These are phyloP conservation scores for Apodemia mormo DNA, from an alignment of 2,888 invertebrate species.

Conservation along the genomic window DNA sequence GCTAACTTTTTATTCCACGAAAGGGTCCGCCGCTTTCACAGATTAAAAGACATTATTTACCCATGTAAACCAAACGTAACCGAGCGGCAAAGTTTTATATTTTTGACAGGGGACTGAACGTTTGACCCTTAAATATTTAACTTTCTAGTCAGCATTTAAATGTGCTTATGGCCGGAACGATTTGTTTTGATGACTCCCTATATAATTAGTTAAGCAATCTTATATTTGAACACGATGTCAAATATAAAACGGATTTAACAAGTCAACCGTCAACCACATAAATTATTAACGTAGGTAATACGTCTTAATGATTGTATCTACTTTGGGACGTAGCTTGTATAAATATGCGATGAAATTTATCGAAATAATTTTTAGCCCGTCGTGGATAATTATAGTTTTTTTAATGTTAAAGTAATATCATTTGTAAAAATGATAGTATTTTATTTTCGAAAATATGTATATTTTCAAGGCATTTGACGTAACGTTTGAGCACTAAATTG, in stretches of 20 bases:
- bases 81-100: conserved; percentile 70
- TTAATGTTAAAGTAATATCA: neutral
- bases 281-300: neutral
- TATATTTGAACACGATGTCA: conserved; percentile 30
- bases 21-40: conserved; percentile 64
- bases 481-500: no score
- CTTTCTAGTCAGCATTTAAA: conserved; percentile 45
- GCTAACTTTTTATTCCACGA: conserved; percentile 62
- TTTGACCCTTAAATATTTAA: conserved; percentile 49
- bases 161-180: conserved; percentile 47
- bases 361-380: neutral
- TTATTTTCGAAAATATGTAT: no score
- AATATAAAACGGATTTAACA: conserved; percentile 19
- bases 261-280: neutral
- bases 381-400: neutral
- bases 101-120: conserved; percentile 65
- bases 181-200: conserved; percentile 36
- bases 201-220: conserved; percentile 38
- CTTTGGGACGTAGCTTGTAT: neutral
- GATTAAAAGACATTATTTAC: conserved; percentile 77
- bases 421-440: no score
- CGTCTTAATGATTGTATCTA: neutral
- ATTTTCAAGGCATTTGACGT: no score
- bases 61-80: conserved; percentile 56
- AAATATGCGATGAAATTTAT: neutral